Base-by-base conservation (phyloP, 2,797 vertebrate genomes). In the Peromyscus melanophrys region DNA sequence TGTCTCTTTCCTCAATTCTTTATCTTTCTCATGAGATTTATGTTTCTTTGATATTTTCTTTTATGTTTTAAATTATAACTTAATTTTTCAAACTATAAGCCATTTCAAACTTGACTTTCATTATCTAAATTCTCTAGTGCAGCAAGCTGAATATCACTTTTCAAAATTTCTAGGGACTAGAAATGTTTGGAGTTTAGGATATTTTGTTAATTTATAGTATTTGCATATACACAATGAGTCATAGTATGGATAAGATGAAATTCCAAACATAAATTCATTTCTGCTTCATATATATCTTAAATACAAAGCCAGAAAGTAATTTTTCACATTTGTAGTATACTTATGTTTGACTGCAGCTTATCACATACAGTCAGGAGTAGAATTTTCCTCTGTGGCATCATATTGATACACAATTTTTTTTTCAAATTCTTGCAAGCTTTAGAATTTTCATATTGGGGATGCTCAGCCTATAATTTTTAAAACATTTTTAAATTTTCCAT, bases 31-130 rank as follows among this genome's bases (percentile, higher is more conserved):
- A 40, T 14, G 49, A 93, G 23, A 43, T 89, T 89, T 46, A 37
- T 61, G 43, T 86, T 84, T 92, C n/a, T 88, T 90, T 89, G 21
- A 52, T 31, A 25, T 87, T 82, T 85, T 37, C 1, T 88, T 95
- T 34, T 63, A 9, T 75, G 55, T 86, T 88, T 92, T 57, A 77
- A 73, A 27, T 94, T 57, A 91, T 59, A 17, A 34, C 13, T 65
- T 95, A 17, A 63, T 80, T 95, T 95, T 77, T 77, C 69, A 84
- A 46, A 25, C 12, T 40, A 92, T 27, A 85, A 92, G 61, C 69
- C 49, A 80, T 69, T 94, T 69, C 31, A 92, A 82, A 13, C 49
- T 34, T 86, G 19, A 69, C 27, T 89, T 92, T 57, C 71, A 65
- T 76, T 57, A 92, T 40, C 61, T 75, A 59, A 61, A 73, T 86